These are phyloP conservation scores for Tragelaphus imberbis DNA, from an alignment of 2,113 vertebrate genomes.

Conservation along the genomic window DNA sequence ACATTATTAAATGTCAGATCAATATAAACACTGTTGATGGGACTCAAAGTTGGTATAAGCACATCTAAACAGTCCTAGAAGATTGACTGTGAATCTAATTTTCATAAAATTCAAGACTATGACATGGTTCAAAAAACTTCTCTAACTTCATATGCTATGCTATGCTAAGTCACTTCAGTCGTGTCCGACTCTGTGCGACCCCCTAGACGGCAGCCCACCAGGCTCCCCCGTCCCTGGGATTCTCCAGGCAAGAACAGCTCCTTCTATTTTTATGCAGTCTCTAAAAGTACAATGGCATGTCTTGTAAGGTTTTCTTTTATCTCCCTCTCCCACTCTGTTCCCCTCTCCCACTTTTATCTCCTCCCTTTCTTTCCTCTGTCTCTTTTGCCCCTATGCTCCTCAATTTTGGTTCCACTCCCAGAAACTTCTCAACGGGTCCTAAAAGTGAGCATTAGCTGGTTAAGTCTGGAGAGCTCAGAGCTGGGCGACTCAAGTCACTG, in stretches of 20 bases:
- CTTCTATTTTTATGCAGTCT: not conserved
- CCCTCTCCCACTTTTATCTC: not conserved
- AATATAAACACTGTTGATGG: not conserved
- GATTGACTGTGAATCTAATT: not conserved
- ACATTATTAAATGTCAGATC: not conserved
- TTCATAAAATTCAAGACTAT: not conserved
- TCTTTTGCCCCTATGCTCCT: not conserved
- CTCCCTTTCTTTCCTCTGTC: not conserved
- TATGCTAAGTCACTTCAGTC: too few relatives aligned
- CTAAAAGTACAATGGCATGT: not conserved
- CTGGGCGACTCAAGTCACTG: not conserved
- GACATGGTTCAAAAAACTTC: not conserved
- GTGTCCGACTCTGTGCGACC: too few relatives aligned
- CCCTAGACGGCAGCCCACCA: too few relatives aligned
- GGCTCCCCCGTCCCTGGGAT: too few relatives aligned
- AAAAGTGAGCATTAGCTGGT: not conserved
- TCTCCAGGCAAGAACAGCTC: too few relatives aligned
- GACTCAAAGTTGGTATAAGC: not conserved
- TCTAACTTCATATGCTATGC: constrained; percentile 4
- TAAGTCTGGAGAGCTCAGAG: not conserved
- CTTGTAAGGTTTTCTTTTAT: not conserved
- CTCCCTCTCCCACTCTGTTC: not conserved
- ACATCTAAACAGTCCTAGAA: not conserved
- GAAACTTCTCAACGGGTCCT: not conserved
- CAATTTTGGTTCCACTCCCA: not conserved